Evolutionary conservation across 2,113 vertebrate genomes (phyloP).

Genomic region (Heterochromis multidens): DNA sequence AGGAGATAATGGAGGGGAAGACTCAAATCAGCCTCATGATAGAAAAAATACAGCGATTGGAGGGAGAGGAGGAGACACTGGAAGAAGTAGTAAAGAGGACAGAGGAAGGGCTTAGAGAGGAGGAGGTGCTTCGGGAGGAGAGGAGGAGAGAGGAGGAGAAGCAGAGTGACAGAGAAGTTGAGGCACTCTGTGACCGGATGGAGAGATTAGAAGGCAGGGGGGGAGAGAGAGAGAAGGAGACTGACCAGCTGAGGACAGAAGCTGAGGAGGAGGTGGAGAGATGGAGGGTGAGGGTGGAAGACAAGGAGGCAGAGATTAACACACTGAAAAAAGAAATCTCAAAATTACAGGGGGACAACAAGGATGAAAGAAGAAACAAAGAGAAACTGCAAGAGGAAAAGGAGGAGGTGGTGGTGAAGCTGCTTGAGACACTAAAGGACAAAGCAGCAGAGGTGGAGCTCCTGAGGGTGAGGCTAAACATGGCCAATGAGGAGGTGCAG

Average conservation of each 20-base stretch:
- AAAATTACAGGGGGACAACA: not conserved
- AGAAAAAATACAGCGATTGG: not conserved
- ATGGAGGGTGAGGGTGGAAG: conserved; percentile 2
- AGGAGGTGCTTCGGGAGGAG: conserved; percentile 19
- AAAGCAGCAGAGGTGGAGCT: conserved; percentile 28
- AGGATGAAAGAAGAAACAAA: not conserved
- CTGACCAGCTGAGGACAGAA: not conserved
- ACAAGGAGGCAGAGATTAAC: not conserved
- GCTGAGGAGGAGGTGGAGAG: conserved; percentile 8
- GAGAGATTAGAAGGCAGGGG: conserved; percentile 26
- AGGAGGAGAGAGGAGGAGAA: conserved; percentile 7
- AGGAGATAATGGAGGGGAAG: conserved; percentile 48
- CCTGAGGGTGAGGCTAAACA: conserved; percentile 20
- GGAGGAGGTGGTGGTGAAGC: not conserved
- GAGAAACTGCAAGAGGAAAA: not conserved
- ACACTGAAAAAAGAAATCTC: conserved; percentile 8
- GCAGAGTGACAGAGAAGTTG: conserved; percentile 23
- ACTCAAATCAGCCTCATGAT: not conserved
- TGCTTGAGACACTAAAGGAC: conserved; percentile 22
- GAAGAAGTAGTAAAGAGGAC: conserved; percentile 17
- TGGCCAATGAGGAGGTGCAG: conserved; percentile 38
- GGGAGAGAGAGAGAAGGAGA: not conserved
- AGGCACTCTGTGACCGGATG: conserved; percentile 29
- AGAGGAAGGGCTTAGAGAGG: not conserved
- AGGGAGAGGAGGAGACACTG: conserved; percentile 12